These are phyloP conservation scores for Polydrusus tereticollis DNA, from an alignment of 2,888 invertebrate genomes.

Conservation along the genomic window DNA sequence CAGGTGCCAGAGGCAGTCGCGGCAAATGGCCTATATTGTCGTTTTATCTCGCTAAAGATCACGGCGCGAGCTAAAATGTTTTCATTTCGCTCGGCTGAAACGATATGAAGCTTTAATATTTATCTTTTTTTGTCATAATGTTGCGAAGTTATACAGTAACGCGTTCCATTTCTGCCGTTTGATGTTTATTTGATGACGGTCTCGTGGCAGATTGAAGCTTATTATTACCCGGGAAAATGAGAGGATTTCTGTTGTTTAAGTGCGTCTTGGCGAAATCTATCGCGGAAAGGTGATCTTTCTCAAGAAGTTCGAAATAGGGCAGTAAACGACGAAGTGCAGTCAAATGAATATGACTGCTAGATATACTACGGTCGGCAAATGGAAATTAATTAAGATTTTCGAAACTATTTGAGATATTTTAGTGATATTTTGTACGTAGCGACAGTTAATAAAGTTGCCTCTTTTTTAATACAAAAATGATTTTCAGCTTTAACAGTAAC, in stretches of 20 bases:
- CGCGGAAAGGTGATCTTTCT: too few relatives aligned
- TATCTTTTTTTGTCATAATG: constrained; percentile 23
- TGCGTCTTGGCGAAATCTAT: too few relatives aligned
- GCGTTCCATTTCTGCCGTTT: background rate
- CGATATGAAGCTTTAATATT: constrained; percentile 35
- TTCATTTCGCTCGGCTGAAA: constrained; percentile 51
- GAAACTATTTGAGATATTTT: too few relatives aligned
- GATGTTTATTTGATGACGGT: constrained; percentile 1
- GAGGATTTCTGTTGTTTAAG: background rate
- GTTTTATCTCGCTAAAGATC: constrained; percentile 57
- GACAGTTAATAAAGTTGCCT: too few relatives aligned
- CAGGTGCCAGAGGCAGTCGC: constrained; percentile 52
- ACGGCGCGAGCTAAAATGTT: constrained; percentile 55
- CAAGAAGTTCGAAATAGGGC: too few relatives aligned
- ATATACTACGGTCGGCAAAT: too few relatives aligned
- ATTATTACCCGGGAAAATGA: background rate
- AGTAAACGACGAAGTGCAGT: too few relatives aligned
- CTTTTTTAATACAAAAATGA: too few relatives aligned
- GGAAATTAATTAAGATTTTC: too few relatives aligned
- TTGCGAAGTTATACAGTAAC: background rate
- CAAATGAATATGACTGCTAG: too few relatives aligned
- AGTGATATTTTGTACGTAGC: too few relatives aligned
- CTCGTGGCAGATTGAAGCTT: background rate
- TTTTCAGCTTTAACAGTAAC: too few relatives aligned
- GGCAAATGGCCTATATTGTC: constrained; percentile 43